phyloP scores from a whole-genome alignment of 2,113 vertebrate genomes.

The Thryonomys swinderianus region DNA sequence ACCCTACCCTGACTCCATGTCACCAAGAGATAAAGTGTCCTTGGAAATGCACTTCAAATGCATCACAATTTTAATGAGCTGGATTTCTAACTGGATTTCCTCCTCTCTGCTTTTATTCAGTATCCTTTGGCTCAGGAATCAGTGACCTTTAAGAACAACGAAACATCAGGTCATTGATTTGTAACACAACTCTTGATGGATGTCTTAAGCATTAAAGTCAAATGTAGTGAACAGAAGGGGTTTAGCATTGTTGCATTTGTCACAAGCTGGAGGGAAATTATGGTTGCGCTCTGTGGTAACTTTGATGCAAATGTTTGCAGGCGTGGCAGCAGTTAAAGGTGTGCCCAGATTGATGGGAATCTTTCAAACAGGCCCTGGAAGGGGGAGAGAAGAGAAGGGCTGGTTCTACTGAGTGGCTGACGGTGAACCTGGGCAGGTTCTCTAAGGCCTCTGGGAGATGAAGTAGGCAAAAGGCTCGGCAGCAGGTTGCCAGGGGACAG shows the following conservation, averaged over 20 bases:
- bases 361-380: background rate
- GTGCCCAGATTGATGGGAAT: background rate
- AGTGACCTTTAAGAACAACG: constrained; percentile 77
- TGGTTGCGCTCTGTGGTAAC: background rate
- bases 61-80: constrained; percentile 77
- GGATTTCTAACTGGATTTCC: too few species aligned
- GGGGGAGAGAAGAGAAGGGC: background rate
- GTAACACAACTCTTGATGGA: constrained; percentile 74
- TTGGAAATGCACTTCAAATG: constrained; percentile 76
- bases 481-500: background rate
- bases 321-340: background rate
- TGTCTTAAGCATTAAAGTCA: constrained; percentile 82
- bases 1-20: constrained; percentile 64
- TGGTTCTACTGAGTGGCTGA: background rate
- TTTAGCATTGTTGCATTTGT: constrained; percentile 67
- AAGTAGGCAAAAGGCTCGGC: background rate
- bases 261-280: constrained; percentile 50
- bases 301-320: background rate
- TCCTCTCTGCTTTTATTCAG: constrained; percentile 63
- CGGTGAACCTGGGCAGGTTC: background rate
- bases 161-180: constrained; percentile 51
- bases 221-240: constrained; percentile 65
- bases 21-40: constrained; percentile 77
- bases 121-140: constrained; percentile 77
- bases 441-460: too few species aligned